Evolutionary conservation across 1,140 invertebrate genomes (phyloP).

Genomic region (Araneus ventricosus): DNA sequence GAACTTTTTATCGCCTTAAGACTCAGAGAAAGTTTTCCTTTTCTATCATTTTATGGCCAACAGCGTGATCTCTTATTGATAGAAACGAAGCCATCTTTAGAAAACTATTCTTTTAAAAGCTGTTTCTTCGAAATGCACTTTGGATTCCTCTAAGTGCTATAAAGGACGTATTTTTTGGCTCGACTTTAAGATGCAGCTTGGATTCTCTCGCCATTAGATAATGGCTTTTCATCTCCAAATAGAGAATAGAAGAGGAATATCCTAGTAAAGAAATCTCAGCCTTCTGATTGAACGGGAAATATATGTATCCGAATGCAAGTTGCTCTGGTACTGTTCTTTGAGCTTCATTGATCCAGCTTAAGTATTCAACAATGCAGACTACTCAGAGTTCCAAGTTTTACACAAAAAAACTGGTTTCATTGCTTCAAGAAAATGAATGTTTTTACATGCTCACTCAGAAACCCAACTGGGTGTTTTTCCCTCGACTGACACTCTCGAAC

Average conservation of each 20-base stretch:
- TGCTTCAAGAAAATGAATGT: too few species aligned
- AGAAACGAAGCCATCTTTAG: constrained; percentile 23
- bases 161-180: background rate
- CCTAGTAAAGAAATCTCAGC: background rate
- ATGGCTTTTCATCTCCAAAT: background rate
- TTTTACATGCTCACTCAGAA: too few species aligned
- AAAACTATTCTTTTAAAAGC: constrained; percentile 35
- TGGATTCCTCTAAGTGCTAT: constrained; percentile 8
- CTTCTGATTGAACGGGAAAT: background rate
- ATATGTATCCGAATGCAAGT: background rate
- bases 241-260: background rate
- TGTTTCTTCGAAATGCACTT: background rate
- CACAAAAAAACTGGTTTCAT: too few species aligned
- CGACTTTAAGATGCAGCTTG: background rate
- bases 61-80: background rate
- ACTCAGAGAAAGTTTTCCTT: background rate
- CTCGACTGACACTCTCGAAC: too few species aligned
- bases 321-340: too few species aligned
- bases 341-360: too few species aligned
- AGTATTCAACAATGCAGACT: too few species aligned
- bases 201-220: background rate
- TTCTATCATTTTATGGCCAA: background rate
- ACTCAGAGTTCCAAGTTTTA: too few species aligned
- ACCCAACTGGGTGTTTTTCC: too few species aligned
- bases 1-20: background rate